Percentiles rank a stretch among this genome's conserved stretches.
Conservation (phyloP, 2,113 vertebrate species). For the Gavia stellata region DNA sequence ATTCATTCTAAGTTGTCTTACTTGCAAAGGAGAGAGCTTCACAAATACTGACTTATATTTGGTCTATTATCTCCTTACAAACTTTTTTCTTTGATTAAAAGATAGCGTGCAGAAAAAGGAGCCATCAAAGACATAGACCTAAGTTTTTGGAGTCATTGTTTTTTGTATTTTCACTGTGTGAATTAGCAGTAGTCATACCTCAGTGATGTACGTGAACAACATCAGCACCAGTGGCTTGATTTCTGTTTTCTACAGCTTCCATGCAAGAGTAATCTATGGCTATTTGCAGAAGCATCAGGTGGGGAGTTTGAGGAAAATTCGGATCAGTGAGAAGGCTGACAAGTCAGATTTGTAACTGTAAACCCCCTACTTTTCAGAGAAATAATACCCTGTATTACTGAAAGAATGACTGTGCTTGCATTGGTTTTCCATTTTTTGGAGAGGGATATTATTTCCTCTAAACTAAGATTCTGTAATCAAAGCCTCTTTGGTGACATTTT, state of each 20-base stretch:
- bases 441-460: neutral
- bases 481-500: neutral
- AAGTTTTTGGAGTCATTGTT: rapidly evolving
- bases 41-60: neutral
- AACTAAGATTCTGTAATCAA: neutral
- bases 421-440: neutral
- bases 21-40: neutral
- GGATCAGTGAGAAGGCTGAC: neutral
- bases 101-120: neutral
- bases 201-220: neutral
- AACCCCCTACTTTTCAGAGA: neutral
- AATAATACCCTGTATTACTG: neutral
- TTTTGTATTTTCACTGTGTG: neutral
- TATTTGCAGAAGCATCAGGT: neutral
- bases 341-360: neutral
- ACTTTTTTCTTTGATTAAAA: neutral
- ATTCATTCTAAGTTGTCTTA: neutral
- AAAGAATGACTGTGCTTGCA: neutral
- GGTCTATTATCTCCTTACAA: neutral
- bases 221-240: neutral
- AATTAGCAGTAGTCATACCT: neutral
- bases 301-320: neutral
- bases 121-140: rapidly evolving
- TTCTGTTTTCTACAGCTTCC: neutral
- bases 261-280: neutral